These are phyloP conservation scores for Phacellophora camtschatica DNA, from an alignment of 30 jellyfish, hydroid and myxozoan species.

Conservation along the genomic window DNA sequence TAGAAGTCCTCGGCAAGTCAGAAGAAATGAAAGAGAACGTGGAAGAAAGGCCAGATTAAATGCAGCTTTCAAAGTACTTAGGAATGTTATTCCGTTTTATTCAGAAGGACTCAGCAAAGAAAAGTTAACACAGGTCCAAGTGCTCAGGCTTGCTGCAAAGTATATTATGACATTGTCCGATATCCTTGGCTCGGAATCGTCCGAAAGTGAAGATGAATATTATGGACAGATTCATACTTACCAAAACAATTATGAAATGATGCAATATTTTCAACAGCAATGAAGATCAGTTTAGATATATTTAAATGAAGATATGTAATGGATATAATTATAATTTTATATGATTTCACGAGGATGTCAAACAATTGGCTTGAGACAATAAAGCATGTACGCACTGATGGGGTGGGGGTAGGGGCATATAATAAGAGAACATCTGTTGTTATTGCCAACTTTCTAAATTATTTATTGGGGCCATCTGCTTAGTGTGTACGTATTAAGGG, in stretches of 20 bases:
- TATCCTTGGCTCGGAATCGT: slow-evolving; percentile 56
- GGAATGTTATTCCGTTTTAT: slow-evolving; percentile 65
- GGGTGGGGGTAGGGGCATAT: too few species aligned
- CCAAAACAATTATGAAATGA: slow-evolving; percentile 24
- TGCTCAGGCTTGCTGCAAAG: slow-evolving; percentile 75
- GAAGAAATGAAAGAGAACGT: slow-evolving; percentile 88
- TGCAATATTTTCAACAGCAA: slow-evolving; percentile 28
- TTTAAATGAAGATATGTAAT: too few species aligned
- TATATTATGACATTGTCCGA: slow-evolving; percentile 69
- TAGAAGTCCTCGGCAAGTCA: slow-evolving; percentile 74
- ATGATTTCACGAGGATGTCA: too few species aligned
- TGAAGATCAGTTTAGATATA: too few species aligned
- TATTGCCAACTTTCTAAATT: too few species aligned
- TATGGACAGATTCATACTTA: slow-evolving; percentile 22
- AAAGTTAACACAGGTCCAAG: slow-evolving; percentile 81
- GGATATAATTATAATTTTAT: too few species aligned
- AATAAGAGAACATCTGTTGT: too few species aligned
- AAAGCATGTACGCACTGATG: too few species aligned
- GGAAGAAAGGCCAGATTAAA: slow-evolving; percentile 87
- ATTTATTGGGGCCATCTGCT: too few species aligned
- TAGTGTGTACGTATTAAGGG: too few species aligned
- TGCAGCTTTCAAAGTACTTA: slow-evolving; percentile 81
- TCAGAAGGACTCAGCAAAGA: slow-evolving; percentile 75
- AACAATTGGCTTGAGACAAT: too few species aligned
- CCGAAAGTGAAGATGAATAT: slow-evolving; percentile 49